phyloP scores from a whole-genome alignment of 2,888 invertebrate genomes.

The Brachyptera risi region DNA sequence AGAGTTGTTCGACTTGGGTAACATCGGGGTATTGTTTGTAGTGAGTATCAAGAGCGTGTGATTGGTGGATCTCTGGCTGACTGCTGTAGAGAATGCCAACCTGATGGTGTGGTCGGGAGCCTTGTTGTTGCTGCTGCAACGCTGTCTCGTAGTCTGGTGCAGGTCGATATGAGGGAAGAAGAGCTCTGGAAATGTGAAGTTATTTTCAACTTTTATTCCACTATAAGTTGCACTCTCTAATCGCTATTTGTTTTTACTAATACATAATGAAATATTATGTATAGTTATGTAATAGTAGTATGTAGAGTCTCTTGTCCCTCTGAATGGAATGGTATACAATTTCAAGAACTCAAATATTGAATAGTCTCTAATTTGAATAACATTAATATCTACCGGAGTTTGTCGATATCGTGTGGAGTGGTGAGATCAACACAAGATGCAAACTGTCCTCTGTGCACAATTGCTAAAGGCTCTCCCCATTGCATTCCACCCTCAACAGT shows the following conservation, averaged over 20 bases:
- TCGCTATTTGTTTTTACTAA: too few relatives aligned
- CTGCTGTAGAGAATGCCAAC: slow-evolving; percentile 57
- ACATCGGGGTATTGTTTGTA: slow-evolving; percentile 41
- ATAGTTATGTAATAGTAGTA: too few relatives aligned
- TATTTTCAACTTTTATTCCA: not conserved
- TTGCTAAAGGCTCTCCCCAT: slow-evolving; percentile 35
- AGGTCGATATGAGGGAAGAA: slow-evolving; percentile 80
- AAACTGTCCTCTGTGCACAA: slow-evolving; percentile 56
- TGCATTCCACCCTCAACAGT: slow-evolving; percentile 39
- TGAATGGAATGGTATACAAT: too few relatives aligned
- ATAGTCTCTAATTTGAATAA: too few relatives aligned
- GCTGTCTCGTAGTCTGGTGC: slow-evolving; percentile 96
- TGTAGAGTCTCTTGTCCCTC: too few relatives aligned
- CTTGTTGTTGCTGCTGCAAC: slow-evolving; percentile 76
- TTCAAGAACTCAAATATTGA: too few relatives aligned
- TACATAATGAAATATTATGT: too few relatives aligned
- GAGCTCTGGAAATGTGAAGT: slow-evolving; percentile 49
- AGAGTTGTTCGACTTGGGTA: slow-evolving; percentile 31
- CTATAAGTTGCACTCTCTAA: too few relatives aligned
- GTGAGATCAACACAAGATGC: slow-evolving; percentile 62
- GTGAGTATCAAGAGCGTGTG: slow-evolving; percentile 40
- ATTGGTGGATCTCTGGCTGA: slow-evolving; percentile 69
- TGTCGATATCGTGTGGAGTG: slow-evolving; percentile 40
- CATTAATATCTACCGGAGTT: slow-evolving; percentile 37
- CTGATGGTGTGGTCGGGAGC: slow-evolving; percentile 40